Conservation (phyloP, 1,140 invertebrate species). For the Cydia pomonella region DNA sequence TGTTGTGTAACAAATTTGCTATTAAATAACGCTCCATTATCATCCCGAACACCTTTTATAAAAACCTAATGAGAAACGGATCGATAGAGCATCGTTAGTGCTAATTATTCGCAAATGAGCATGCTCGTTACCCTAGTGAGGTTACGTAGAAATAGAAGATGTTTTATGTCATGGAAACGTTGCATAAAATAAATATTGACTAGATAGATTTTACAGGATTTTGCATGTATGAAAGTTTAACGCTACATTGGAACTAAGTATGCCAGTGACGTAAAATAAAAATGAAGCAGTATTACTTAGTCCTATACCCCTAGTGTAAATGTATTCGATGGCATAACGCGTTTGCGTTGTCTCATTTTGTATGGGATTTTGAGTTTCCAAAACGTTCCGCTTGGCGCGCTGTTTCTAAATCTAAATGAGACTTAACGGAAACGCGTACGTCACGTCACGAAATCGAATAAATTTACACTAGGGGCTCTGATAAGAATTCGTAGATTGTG, state of each 20-base stretch:
- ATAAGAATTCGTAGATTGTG: no score
- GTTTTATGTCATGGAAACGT: neutral
- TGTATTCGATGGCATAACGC: no score
- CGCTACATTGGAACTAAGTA: conserved; percentile 14
- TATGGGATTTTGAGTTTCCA: no score
- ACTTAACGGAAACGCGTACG: no score
- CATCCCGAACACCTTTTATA: neutral
- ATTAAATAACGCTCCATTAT: neutral
- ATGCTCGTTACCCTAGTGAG: neutral
- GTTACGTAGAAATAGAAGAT: conserved; percentile 20
- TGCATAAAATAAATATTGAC: neutral
- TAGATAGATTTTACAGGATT: neutral
- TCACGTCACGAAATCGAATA: no score
- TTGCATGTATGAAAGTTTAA: neutral
- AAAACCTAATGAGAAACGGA: conserved; percentile 6
- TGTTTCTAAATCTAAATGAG: no score
- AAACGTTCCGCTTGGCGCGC: no score
- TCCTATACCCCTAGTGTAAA: no score
- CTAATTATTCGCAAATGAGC: conserved; percentile 27
- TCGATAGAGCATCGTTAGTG: conserved; percentile 15
- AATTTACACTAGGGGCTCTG: no score
- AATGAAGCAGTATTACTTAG: no score
- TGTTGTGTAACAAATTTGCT: neutral
- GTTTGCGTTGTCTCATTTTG: no score
- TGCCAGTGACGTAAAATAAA: neutral